Base-by-base conservation (phyloP, 2,113 vertebrate species). In the Epinephelus fuscoguttatus region DNA sequence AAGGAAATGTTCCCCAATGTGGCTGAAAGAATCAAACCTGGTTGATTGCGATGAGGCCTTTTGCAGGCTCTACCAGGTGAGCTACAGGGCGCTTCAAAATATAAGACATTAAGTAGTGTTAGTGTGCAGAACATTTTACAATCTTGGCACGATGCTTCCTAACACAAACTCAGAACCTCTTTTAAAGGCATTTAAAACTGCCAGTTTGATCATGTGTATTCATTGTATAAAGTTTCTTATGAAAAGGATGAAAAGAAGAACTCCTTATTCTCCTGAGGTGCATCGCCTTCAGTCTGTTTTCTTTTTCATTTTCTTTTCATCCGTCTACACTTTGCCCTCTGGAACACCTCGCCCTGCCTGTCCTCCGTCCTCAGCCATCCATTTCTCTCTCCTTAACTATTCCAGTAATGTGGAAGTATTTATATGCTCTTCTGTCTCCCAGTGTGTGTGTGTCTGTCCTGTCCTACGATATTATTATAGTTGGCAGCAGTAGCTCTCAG, bases 321-420 rank as follows among this genome's bases (percentile, higher is more conserved):
- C 75, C 61, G 18, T 89, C 90, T 40, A 71, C 89, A 42, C 82
- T 69, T 73, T 88, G 85, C 76, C 90, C 90, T 89, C 77, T 87
- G 88, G 85, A 87, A 84, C 82, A 89, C 90, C 87, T 85, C 84
- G 8, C n/a, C 78, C 69, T 59, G 71, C 89, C 89, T 87, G 76
- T 90, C 91, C 80, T 92, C 88, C 75, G 12, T 68, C 81, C 82
- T 60, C 78, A 83, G 88, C 82, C 87, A 68, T 90, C 84, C 85
- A 64, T 84, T 70, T 81, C 63, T 88, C 75, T 77, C 80, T 75
- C 59, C 63, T 69, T 47, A 85, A 82, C 82, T 89, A 91, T 91
- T 91, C 90, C 93, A 91, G 90, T 89, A 90, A 94, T 88, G 87
- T 90, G 88, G 89, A 92, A 91, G 90, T 92, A 90, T 92, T 92